Evolutionary conservation across 2,797 vertebrate species (phyloP).

Genomic region (Sparidentex hasta): DNA sequence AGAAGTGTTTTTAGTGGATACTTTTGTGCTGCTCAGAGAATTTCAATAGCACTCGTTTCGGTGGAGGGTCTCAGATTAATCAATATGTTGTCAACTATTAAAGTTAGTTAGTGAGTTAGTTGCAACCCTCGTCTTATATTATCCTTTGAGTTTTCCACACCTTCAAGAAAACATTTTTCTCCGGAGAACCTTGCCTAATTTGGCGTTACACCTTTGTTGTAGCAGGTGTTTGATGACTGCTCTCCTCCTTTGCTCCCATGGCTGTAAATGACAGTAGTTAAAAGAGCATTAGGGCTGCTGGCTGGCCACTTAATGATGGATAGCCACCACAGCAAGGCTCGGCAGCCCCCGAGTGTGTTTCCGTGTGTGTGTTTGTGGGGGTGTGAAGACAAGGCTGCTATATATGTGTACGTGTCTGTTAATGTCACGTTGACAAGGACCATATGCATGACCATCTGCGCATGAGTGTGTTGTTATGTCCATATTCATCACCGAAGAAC

Average conservation of each 20-base stretch:
- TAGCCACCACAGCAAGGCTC: slow-evolving; percentile 41
- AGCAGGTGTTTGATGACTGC: slow-evolving; percentile 57
- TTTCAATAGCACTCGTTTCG: not conserved
- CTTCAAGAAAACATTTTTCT: slow-evolving; percentile 31
- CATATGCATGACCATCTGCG: slow-evolving; percentile 73
- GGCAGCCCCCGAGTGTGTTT: slow-evolving; percentile 29
- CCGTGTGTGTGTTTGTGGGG: slow-evolving; percentile 34
- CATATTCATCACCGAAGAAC: slow-evolving; percentile 44
- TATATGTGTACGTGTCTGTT: slow-evolving; percentile 41
- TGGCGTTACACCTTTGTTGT: slow-evolving; percentile 37
- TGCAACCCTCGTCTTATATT: too few species aligned
- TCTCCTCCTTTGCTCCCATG: slow-evolving; percentile 44
- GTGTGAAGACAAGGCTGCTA: slow-evolving; percentile 39
- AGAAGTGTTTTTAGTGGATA: slow-evolving; percentile 5
- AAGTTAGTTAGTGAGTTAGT: too few species aligned
- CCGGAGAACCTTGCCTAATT: slow-evolving; percentile 47
- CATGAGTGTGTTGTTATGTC: slow-evolving; percentile 41
- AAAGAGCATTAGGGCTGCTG: slow-evolving; percentile 75
- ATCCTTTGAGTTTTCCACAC: slow-evolving; percentile 19
- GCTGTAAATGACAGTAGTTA: slow-evolving; percentile 78
- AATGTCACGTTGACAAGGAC: slow-evolving; percentile 48
- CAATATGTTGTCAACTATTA: too few species aligned
- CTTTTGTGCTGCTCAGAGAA: not conserved
- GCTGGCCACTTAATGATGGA: slow-evolving; percentile 70
- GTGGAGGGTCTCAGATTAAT: not conserved